Evolutionary conservation across 2,888 invertebrate genomes (phyloP), one percentile per base, ranked within the genome.

Genomic region (Abscondita cerata): DNA sequence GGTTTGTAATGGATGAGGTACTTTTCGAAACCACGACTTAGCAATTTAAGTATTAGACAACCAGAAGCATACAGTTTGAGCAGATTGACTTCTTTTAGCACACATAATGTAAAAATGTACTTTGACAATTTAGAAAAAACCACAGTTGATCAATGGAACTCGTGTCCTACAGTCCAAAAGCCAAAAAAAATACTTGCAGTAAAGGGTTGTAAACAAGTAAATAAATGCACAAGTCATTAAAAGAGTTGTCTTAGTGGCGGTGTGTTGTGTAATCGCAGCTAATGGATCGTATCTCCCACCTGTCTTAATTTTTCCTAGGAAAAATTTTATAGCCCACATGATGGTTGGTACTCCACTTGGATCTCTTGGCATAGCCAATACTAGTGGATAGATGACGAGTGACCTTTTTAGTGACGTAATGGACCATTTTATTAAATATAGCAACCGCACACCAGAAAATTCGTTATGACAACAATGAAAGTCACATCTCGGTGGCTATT

Each of bases 311-410:
- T 44, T 44, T 44, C 18, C 44, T 44, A 16, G 3, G 18, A 44
- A 44, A 18, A 18, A 44, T 44, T 44, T 18, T 18, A 44, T 16
- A 44, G 18, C 18, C n/a, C 18, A 44, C 18, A 44, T 3, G 44
- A n/a, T 76, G 20, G 69, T 68, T 59, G 74, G 73, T 64, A 77
- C 77, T 52, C 77, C 76, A 52, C 59, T 72, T 53, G 75, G 76
- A 46, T 73, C 75, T 44, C 62, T 77, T 48, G 77, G 75, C 36
- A 64, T 77, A 25, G 77, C 75, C 36, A 72, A 70, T 64, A 72
- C 73, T 52, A 69, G 69, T 51, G 78, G 78, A 34, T 79, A 77
- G 79, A 78, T 78, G 74, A 77, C 71, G 40, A 58, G 68, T 11
- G 71, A 75, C 25, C n/a, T n/a, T n/a, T n/a, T n/a, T n/a, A n/a